These are phyloP conservation scores for Alitta virens DNA, from an alignment of 2,888 invertebrate species.

Conservation along the genomic window DNA sequence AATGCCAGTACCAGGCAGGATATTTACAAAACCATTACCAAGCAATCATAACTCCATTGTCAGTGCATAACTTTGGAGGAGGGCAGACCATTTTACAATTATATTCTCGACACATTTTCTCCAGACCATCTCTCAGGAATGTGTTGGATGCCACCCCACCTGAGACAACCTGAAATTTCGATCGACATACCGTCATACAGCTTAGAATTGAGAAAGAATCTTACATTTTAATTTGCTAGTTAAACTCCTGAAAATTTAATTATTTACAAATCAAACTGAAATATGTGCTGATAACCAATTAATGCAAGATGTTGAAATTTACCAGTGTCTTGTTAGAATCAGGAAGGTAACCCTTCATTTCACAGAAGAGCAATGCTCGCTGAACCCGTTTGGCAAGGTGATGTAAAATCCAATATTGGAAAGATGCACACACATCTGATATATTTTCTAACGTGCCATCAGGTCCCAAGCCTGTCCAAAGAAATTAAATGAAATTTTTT, in stretches of 20 bases:
- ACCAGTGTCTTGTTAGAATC: constrained; percentile 21
- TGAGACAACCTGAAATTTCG: constrained; percentile 80
- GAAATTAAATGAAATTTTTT: not conserved
- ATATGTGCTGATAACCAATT: too few species aligned
- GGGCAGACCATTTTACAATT: constrained; percentile 69
- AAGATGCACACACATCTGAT: constrained; percentile 79
- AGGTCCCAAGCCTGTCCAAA: constrained; percentile 35
- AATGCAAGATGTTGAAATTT: too few species aligned
- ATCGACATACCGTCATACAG: too few species aligned
- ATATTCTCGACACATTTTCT: constrained; percentile 67
- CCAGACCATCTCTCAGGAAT: constrained; percentile 72
- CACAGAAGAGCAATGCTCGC: constrained; percentile 73
- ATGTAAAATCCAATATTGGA: constrained; percentile 71
- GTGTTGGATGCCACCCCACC: constrained; percentile 96
- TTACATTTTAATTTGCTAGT: too few species aligned
- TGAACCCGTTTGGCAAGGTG: constrained; percentile 82
- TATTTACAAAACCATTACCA: constrained; percentile 67
- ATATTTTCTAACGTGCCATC: constrained; percentile 70
- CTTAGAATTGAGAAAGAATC: too few species aligned
- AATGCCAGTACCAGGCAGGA: too few species aligned
- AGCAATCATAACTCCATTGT: constrained; percentile 98
- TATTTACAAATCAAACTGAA: too few species aligned
- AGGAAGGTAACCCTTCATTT: constrained; percentile 65
- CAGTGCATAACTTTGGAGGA: constrained; percentile 83
- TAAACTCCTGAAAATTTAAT: too few species aligned